Percentiles rank a stretch among this genome's conserved stretches.
Conservation (phyloP, 2,797 vertebrate species). For the Pteronotus mesoamericanus region DNA sequence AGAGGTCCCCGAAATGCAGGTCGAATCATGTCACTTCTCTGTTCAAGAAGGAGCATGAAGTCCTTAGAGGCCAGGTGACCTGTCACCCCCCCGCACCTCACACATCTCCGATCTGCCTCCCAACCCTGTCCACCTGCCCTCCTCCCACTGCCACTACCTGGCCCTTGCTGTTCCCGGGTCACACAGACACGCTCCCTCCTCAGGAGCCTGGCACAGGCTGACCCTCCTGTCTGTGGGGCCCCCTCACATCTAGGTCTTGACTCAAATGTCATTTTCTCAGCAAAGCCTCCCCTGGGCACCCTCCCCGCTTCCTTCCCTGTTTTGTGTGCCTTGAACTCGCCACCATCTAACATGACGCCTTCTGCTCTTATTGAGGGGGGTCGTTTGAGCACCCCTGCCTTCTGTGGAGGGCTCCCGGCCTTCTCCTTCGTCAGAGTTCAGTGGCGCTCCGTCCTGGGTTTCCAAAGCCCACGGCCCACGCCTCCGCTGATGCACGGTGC, state of each 20-base stretch:
- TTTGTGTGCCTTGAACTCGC: not conserved
- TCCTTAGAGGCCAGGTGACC: not conserved
- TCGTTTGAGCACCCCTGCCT: not conserved
- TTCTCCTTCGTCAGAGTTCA: not conserved
- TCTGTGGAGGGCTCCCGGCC: not conserved
- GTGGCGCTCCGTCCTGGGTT: not conserved
- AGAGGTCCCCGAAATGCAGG: not conserved
- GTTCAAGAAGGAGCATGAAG: not conserved
- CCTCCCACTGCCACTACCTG: too few relatives aligned
- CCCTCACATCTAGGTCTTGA: not conserved
- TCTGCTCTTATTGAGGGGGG: not conserved
- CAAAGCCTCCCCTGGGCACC: not conserved
- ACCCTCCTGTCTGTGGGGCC: rapidly evolving
- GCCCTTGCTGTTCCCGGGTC: not conserved
- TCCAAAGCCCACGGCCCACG: not conserved
- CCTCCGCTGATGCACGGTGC: not conserved
- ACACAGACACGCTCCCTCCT: not conserved
- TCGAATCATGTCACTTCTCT: not conserved
- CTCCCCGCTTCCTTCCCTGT: too few relatives aligned
- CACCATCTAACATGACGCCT: too few relatives aligned
- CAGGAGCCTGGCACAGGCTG: not conserved
- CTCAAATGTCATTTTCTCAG: not conserved
- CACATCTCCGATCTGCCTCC: not conserved
- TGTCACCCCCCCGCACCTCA: rapidly evolving
- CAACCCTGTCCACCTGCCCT: too few relatives aligned